phyloP scores from a whole-genome alignment of 2,113 vertebrate species.

The Cephalopholis sonnerati region DNA sequence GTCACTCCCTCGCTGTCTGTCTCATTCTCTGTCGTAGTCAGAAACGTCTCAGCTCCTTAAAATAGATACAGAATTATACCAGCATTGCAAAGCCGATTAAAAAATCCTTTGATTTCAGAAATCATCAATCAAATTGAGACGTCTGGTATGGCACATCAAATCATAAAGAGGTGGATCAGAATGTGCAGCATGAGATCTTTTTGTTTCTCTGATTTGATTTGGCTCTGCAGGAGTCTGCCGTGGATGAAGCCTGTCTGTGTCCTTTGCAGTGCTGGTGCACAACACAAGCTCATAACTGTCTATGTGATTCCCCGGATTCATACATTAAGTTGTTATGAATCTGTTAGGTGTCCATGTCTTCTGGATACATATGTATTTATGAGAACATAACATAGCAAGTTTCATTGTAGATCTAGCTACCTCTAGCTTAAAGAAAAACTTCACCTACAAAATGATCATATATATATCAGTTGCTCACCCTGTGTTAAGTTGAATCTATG shows the following conservation, averaged over 20 bases:
- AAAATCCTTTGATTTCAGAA: slow-evolving; percentile 30
- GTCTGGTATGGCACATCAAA: not conserved
- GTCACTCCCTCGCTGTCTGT: slow-evolving; percentile 25
- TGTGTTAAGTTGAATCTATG: no score
- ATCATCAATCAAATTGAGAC: slow-evolving; percentile 23
- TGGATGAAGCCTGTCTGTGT: slow-evolving; percentile 42
- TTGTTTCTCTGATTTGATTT: slow-evolving; percentile 16
- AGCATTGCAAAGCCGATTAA: slow-evolving; percentile 47
- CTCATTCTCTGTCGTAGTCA: slow-evolving; percentile 33
- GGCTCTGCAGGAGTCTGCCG: slow-evolving; percentile 5
- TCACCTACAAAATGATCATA: no score
- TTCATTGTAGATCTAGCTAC: not conserved
- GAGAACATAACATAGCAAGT: not conserved
- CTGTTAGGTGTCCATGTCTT: not conserved
- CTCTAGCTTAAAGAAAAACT: no score
- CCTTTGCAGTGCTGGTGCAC: slow-evolving; percentile 82
- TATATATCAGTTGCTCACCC: no score
- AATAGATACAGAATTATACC: slow-evolving; percentile 47
- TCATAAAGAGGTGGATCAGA: slow-evolving; percentile 25
- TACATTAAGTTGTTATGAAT: not conserved
- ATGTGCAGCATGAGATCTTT: not conserved
- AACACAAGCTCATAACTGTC: slow-evolving; percentile 82
- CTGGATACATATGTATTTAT: not conserved
- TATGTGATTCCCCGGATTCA: slow-evolving; percentile 70
- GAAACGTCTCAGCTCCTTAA: slow-evolving; percentile 48